Conservation (phyloP, 2,888 invertebrate species). For the Sycophila texana region DNA sequence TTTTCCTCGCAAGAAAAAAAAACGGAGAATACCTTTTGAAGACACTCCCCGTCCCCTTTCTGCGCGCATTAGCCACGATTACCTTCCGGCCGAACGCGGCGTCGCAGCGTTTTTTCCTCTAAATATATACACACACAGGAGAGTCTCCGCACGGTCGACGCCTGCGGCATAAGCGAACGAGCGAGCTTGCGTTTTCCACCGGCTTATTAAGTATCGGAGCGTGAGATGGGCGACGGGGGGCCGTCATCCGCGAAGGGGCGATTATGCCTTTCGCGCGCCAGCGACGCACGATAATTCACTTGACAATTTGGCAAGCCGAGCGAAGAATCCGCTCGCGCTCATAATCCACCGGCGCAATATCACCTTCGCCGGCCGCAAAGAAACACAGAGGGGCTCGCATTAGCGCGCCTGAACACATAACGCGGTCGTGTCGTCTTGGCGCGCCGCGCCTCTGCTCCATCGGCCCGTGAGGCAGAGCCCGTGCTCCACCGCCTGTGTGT, state of each 20-base stretch:
- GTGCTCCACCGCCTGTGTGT: background rate
- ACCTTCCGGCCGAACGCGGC: slow-evolving; percentile 12
- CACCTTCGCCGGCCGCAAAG: slow-evolving; percentile 58
- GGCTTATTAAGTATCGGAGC: slow-evolving; percentile 49
- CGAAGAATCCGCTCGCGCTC: slow-evolving; percentile 62
- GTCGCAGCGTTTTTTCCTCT: slow-evolving; percentile 10
- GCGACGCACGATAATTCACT: slow-evolving; percentile 71
- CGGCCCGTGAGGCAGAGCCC: background rate
- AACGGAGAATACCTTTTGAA: slow-evolving; percentile 18
- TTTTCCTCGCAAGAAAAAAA: slow-evolving; percentile 26
- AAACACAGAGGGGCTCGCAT: slow-evolving; percentile 54
- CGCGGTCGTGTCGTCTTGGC: slow-evolving; percentile 49
- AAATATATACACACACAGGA: background rate
- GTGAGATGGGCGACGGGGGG: slow-evolving; percentile 6
- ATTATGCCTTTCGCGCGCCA: slow-evolving; percentile 55
- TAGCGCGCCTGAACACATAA: slow-evolving; percentile 53
- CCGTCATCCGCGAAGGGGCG: slow-evolving; percentile 36
- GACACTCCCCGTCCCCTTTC: slow-evolving; percentile 1
- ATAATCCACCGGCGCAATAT: slow-evolving; percentile 65
- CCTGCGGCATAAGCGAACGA: background rate
- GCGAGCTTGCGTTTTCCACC: background rate
- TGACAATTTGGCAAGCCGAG: slow-evolving; percentile 71
- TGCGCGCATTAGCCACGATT: background rate
- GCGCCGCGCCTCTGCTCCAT: slow-evolving; percentile 15
- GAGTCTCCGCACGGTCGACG: background rate